phyloP scores from a whole-genome alignment of 64 coral and sea anemone species.

The Pocillopora damicornis region DNA sequence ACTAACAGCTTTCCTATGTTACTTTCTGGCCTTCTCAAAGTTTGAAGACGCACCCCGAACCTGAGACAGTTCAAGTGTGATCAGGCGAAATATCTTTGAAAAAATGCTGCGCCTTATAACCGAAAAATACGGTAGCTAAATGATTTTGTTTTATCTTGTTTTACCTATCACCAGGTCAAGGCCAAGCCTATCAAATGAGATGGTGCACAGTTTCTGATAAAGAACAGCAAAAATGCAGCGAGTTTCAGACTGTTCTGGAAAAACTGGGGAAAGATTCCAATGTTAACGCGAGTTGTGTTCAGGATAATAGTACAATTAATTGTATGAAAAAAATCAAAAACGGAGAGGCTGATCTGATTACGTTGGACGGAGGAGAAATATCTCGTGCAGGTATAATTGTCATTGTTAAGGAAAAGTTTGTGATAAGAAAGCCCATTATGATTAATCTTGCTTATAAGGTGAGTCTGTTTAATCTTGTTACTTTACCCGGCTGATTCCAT shows the following conservation, averaged over 20 bases:
- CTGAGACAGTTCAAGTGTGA: too few species aligned
- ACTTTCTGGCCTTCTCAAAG: too few species aligned
- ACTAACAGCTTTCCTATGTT: too few species aligned
- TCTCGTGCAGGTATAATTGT: slow-evolving; percentile 33
- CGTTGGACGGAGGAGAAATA: slow-evolving; percentile 62
- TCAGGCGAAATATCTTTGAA: too few species aligned
- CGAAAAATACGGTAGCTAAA: too few species aligned
- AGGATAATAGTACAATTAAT: not conserved
- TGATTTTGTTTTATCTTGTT: not conserved
- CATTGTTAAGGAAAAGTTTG: too few species aligned
- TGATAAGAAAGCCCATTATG: too few species aligned
- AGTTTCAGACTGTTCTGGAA: not conserved
- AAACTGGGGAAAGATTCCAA: not conserved
- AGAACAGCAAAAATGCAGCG: slow-evolving; percentile 19
- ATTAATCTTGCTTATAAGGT: too few species aligned
- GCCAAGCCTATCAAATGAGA: slow-evolving; percentile 1
- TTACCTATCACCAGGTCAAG: not conserved
- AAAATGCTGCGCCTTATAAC: too few species aligned
- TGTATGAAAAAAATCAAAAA: slow-evolving; percentile 53
- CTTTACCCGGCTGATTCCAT: too few species aligned
- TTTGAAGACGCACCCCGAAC: too few species aligned
- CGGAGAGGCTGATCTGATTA: slow-evolving; percentile 53
- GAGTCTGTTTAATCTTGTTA: too few species aligned
- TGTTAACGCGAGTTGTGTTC: not conserved
- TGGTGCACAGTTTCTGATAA: slow-evolving; percentile 21